Evolutionary conservation across 2,797 vertebrate species (phyloP), one percentile per base, ranked within the genome.

Genomic region (Delichon dasypus): DNA sequence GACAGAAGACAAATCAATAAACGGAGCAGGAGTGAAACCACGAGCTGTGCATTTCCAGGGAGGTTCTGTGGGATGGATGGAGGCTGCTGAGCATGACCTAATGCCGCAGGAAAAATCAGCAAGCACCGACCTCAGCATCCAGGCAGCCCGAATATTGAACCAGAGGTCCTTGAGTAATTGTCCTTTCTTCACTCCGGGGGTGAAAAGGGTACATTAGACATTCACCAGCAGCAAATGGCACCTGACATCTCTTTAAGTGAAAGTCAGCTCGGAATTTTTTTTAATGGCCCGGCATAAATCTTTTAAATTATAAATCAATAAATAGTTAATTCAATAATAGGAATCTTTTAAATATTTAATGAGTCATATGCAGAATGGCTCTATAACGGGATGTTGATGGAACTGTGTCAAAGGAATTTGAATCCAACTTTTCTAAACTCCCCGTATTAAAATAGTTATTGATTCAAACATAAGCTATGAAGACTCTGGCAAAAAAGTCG

Each of bases 231-330:
- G 98, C 98, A 97, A 98, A 98, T 95, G 97, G 97, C 93, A 88
- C 85, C 96, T 92, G 98, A 98, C 97, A 95, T 98, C 96, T 97
- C 97, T 97, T 97, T 97, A 97, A 97, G 97, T 96, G 94, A 97
- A 98, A 97, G 97, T 98, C 95, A 74, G 97, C 98, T 98, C 96
- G 97, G 97, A 97, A 97, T 98, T 98, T 97, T 89, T 98, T 98
- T 97, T 98, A 97, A 97, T 96, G 97, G 98, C 94, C 88, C 73
- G 88, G 97, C 98, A 99, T 99, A 98, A 98, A 98, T 99, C 98
- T 99, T 99, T 99, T 98, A 99, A 99, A 99, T 99, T 98, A 99
- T 98, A 99, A 98, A 99, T 99, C 98, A 95, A 99, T 99, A 99
- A 99, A 99, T 99, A 99, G 98, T 99, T 99, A 99, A 99, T 99